Conservation (phyloP, 2,797 vertebrate species). For the Silurus lanzhouensis region DNA sequence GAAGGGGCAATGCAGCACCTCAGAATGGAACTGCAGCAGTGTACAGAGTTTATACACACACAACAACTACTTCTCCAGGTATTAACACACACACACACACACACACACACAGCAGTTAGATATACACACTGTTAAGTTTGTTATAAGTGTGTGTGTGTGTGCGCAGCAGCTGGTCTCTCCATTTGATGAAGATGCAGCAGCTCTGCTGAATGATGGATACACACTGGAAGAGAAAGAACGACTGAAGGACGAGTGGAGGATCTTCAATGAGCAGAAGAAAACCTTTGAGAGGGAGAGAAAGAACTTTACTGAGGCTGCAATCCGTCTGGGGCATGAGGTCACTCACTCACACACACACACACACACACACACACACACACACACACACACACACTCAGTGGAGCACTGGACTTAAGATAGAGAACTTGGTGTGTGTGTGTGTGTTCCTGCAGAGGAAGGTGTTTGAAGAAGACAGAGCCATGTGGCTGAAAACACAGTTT, state of each 20-base stretch:
- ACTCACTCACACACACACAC: neutral
- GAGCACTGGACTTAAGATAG: neutral
- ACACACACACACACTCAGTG: neutral
- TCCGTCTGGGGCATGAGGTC: constrained; percentile 92
- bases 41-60: constrained; percentile 92
- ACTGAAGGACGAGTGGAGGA: constrained; percentile 89
- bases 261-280: constrained; percentile 87
- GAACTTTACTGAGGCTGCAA: constrained; percentile 95
- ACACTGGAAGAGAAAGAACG: constrained; percentile 88
- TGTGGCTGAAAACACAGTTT: constrained; percentile 81
- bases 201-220: constrained; percentile 82
- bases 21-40: constrained; percentile 88
- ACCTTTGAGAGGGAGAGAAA: constrained; percentile 91
- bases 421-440: neutral
- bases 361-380: neutral
- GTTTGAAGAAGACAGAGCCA: constrained; percentile 76
- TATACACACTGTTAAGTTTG: neutral
- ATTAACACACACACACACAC: neutral
- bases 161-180: constrained; percentile 87
- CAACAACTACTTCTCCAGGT: constrained; percentile 96
- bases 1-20: constrained; percentile 88
- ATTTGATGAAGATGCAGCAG: constrained; percentile 84
- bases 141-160: neutral
- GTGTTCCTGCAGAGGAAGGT: constrained; percentile 67
- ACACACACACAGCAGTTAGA: neutral